A percentile compares a stretch with the other conserved stretches of the same genome.
Conservation (phyloP, 2,888 invertebrate genomes). For the Hololepta plana region DNA sequence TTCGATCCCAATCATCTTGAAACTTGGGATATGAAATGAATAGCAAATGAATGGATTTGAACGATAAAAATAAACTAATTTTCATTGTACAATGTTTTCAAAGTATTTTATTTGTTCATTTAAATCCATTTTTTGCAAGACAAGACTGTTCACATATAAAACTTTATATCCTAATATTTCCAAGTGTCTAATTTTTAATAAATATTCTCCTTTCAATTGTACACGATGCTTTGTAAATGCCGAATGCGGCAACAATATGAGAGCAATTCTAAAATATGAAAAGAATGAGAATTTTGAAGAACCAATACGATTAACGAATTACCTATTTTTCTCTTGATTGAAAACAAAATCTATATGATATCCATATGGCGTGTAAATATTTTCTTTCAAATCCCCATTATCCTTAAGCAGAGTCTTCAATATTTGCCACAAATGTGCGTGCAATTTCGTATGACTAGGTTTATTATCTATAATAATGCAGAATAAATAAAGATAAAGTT, state of each 20-base stretch:
- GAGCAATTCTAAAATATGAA: slow-evolving; percentile 25
- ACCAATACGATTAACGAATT: slow-evolving; percentile 8
- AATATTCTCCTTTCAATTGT: slow-evolving; percentile 31
- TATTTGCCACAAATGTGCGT: no score
- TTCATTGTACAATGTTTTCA: no score
- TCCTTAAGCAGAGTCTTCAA: slow-evolving; percentile 6
- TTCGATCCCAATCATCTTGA: no score
- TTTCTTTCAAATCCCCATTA: slow-evolving; percentile 17
- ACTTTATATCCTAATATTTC: slow-evolving; percentile 45
- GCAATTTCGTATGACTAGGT: not conserved
- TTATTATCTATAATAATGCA: not conserved
- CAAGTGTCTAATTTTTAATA: slow-evolving; percentile 36
- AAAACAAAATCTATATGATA: slow-evolving; percentile 27
- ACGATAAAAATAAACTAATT: no score
- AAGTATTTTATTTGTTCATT: no score
- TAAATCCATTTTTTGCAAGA: no score
- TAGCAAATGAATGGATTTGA: no score
- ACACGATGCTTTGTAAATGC: slow-evolving; percentile 30
- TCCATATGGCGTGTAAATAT: slow-evolving; percentile 27
- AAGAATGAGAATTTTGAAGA: slow-evolving; percentile 2
- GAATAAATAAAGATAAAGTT: not conserved
- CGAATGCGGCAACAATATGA: slow-evolving; percentile 28
- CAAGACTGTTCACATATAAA: no score
- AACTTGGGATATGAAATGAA: no score
- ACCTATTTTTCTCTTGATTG: slow-evolving; percentile 14